phyloP scores from a whole-genome alignment of 2,888 invertebrate genomes.

The Kryphioiulus occultus region DNA sequence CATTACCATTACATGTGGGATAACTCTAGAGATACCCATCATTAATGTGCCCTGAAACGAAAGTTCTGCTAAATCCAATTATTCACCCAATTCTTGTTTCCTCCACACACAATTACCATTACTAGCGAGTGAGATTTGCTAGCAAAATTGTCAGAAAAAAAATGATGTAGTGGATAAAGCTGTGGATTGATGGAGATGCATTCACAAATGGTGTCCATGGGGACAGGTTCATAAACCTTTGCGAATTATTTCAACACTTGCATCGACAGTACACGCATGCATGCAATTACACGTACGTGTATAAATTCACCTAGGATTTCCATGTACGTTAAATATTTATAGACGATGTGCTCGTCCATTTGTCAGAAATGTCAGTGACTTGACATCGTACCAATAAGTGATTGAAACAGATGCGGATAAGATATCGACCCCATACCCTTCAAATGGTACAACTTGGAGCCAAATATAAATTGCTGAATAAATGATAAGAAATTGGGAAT shows the following conservation, averaged over 20 bases:
- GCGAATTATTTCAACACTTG: not conserved
- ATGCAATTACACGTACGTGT: not conserved
- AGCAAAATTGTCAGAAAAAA: not conserved
- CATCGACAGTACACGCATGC: not conserved
- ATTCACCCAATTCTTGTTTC: not conserved
- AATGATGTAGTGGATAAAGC: not conserved
- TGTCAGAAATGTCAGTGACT: not conserved
- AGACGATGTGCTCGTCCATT: not conserved
- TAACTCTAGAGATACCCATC: too few species aligned
- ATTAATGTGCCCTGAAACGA: too few species aligned
- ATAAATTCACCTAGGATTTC: not conserved
- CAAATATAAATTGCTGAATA: not conserved
- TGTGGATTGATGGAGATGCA: not conserved
- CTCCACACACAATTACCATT: not conserved
- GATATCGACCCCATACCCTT: conserved; percentile 6
- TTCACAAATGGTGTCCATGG: not conserved
- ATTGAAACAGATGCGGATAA: conserved; percentile 2
- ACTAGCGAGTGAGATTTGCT: not conserved
- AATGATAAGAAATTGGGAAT: not conserved
- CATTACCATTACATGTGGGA: too few species aligned
- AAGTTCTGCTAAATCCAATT: not conserved
- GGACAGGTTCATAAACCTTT: conserved; percentile 17
- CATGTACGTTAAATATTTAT: conserved; percentile 14
- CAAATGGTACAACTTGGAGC: not conserved
- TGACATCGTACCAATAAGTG: not conserved